A percentile compares a stretch with the other conserved stretches of the same genome.
Evolutionary conservation across 2,113 vertebrate genomes (phyloP).

Genomic region (Pteronura brasiliensis): DNA sequence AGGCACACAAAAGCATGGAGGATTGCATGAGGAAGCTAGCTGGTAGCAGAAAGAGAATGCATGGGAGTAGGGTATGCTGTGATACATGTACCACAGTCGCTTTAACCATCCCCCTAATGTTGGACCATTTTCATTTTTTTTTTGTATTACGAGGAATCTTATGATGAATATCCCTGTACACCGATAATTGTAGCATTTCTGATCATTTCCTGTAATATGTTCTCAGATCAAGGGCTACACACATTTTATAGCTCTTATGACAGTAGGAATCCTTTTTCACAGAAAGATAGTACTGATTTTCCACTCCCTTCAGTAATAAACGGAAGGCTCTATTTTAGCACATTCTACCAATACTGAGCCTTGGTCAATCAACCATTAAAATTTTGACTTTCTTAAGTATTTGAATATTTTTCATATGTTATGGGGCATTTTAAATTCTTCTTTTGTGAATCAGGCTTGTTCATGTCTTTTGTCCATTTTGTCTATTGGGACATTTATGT

Average conservation of each 20-base stretch:
- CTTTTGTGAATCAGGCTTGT: not conserved
- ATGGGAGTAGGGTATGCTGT: not conserved
- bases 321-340: not conserved
- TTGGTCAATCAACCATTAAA: not conserved
- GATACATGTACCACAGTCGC: not conserved
- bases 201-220: not conserved
- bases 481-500: not conserved
- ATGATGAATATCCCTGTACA: not conserved
- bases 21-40: rapidly evolving
- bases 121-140: not conserved
- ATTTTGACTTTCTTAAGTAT: not conserved
- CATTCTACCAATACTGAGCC: not conserved
- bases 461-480: not conserved
- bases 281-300: not conserved
- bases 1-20: rapidly evolving
- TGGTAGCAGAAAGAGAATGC: not conserved
- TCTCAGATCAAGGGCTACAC: not conserved
- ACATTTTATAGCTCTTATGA: constrained; percentile 23
- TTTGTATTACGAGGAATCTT: not conserved
- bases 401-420: not conserved
- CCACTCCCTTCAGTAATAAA: not conserved
- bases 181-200: not conserved
- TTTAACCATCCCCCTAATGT: not conserved
- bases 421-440: not conserved
- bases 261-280: not conserved